Percentiles rank a stretch among this genome's conserved stretches.
phyloP scores from a whole-genome alignment of 1,140 invertebrate species.

The Aphaenogaster rudis region DNA sequence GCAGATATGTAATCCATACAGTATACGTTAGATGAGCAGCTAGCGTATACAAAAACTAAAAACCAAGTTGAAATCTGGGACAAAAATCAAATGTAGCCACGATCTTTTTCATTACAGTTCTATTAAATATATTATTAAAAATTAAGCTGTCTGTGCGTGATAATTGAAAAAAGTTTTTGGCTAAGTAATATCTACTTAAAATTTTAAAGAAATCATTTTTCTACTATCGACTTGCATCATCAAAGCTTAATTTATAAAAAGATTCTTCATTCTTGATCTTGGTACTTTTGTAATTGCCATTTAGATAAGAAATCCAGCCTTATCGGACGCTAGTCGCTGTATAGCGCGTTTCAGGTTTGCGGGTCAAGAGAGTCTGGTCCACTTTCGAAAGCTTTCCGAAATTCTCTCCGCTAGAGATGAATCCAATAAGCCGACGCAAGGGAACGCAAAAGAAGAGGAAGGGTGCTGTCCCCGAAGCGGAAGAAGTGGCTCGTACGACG shows the following conservation, averaged over 20 bases:
- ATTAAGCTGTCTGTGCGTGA: background rate
- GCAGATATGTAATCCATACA: conserved; percentile 66
- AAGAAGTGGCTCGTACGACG: conserved; percentile 74
- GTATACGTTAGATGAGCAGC: conserved; percentile 15
- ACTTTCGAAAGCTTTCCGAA: conserved; percentile 74
- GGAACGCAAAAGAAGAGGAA: conserved; percentile 59
- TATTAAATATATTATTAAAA: background rate
- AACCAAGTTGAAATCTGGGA: conserved; percentile 1
- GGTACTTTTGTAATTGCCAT: background rate
- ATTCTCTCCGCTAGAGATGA: conserved; percentile 74
- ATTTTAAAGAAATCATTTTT: conserved; percentile 11
- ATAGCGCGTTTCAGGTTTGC: conserved; percentile 37
- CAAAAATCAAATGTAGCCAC: background rate
- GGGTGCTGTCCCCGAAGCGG: conserved; percentile 71
- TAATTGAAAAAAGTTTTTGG: background rate
- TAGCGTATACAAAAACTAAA: conserved; percentile 5
- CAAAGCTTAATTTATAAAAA: conserved; percentile 15
- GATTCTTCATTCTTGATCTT: background rate
- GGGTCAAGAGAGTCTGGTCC: conserved; percentile 55
- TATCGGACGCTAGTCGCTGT: background rate
- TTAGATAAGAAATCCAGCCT: conserved; percentile 6
- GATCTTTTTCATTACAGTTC: background rate
- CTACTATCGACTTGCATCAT: background rate
- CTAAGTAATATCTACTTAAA: background rate
- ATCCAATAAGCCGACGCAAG: conserved; percentile 79